Base-by-base conservation (phyloP, 1,140 invertebrate genomes). In the Aradophagus sp. region DNA sequence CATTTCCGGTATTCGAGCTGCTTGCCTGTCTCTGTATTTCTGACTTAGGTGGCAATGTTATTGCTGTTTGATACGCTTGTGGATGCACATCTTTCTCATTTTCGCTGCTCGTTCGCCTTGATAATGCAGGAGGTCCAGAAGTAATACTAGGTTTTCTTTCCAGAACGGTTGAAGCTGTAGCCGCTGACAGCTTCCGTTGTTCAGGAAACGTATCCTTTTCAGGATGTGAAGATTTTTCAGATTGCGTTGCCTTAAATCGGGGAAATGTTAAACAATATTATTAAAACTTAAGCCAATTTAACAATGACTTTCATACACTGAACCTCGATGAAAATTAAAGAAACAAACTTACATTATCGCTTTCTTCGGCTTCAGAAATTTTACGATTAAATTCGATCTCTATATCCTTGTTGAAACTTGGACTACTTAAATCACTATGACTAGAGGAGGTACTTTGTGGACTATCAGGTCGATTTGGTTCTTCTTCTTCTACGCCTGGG, bases 381-480 rank as follows among this genome's bases (percentile, higher is more conserved):
- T 81, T 85, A 0, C 81, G 83, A 50, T 86, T 87, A 41, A 90
- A 86, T 73, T 91, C 89, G 42, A 90, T 79, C 71, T 91, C 90
- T 0, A 89, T 90, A 59, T 91, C 90, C 10, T 89, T 85, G 76
- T 90, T 90, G 36, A 91, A 89, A 56, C 90, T 91, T 6, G 90
- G 90, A 20, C 90, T 91, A 72, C 89, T 91, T 0, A 91, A 78
- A 81, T 91, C 90, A 32, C 90, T 91, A 66, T 90, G 89, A 72
- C 88, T 89, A 42, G 89, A 90, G n/a, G 90, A 91, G 1, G 90
- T 89, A 8, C 90, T 90, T 7, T 87, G 85, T 6, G 90, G 89
- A 12, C 90, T 91, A 29, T 89, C 89, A 0, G 89, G 84, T 8
- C 89, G 82, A 23, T 83, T 77, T 4, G 81, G 77, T 2, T 78